A percentile compares a stretch with the other conserved stretches of the same genome.
phyloP scores from a whole-genome alignment of 2,888 invertebrate genomes.

The Nomada goodeniana region DNA sequence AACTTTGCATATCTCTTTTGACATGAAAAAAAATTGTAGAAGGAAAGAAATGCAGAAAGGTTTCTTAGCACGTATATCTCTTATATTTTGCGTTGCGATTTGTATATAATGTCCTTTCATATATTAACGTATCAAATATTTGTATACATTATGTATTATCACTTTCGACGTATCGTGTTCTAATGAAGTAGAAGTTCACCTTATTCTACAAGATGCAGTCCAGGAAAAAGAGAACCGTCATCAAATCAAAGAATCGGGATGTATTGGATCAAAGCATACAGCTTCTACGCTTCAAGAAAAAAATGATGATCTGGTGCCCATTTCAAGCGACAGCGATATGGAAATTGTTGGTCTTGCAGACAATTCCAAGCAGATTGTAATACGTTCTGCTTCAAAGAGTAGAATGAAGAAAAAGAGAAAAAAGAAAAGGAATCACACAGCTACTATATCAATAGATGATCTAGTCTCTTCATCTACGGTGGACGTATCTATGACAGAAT shows the following conservation, averaged over 20 bases:
- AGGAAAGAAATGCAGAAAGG: too few species aligned
- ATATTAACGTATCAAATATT: not conserved
- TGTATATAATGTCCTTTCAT: not conserved
- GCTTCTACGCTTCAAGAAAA: constrained; percentile 77
- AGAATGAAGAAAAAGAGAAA: constrained; percentile 75
- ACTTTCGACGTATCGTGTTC: constrained; percentile 56
- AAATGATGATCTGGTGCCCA: constrained; percentile 80
- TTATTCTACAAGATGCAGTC: constrained; percentile 81
- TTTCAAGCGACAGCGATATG: constrained; percentile 83
- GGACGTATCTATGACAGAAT: constrained; percentile 36
- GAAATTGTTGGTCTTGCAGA: constrained; percentile 78
- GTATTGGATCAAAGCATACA: constrained; percentile 62
- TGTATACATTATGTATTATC: constrained; percentile 24
- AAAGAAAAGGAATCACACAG: constrained; percentile 69
- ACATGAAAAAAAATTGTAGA: not conserved
- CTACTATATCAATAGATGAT: constrained; percentile 58
- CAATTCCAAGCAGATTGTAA: constrained; percentile 62
- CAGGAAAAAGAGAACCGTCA: constrained; percentile 82
- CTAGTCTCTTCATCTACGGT: constrained; percentile 57
- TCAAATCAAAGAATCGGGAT: constrained; percentile 74
- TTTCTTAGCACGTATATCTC: not conserved
- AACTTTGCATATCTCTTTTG: not conserved
- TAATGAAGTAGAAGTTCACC: constrained; percentile 80
- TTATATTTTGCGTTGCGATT: constrained; percentile 6
- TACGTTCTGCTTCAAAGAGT: constrained; percentile 44